Evolutionary conservation across 35 echinoderm and acorn worm genomes (phyloP).

Genomic region (Amphiura filiformis): DNA sequence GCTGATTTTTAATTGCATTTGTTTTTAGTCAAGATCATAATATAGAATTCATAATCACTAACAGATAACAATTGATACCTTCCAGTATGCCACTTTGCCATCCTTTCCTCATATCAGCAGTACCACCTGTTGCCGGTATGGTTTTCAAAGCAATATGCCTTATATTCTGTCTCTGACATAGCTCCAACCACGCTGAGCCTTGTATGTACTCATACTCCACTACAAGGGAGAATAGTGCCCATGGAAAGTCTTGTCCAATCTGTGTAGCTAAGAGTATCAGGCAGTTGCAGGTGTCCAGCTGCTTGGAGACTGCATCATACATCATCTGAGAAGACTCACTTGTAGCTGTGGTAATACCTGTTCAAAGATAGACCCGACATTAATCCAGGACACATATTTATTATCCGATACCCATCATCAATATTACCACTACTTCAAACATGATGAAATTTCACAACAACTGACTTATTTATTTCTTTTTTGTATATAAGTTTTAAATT

Average conservation of each 20-base stretch:
- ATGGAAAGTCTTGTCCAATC: slow-evolving; percentile 65
- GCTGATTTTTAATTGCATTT: too few species aligned
- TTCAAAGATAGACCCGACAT: neutral
- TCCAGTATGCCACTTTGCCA: too few species aligned
- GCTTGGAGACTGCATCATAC: slow-evolving; percentile 23
- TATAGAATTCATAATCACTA: too few species aligned
- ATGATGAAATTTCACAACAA: too few species aligned
- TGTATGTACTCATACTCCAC: slow-evolving; percentile 42
- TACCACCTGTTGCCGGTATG: neutral
- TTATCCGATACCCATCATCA: neutral
- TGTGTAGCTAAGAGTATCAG: slow-evolving; percentile 35
- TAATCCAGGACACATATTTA: neutral
- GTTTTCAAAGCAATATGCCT: slow-evolving; percentile 50
- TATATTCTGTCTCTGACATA: slow-evolving; percentile 74
- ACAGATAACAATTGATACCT: too few species aligned
- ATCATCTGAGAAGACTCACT: neutral
- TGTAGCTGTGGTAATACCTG: neutral
- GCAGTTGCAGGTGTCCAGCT: slow-evolving; percentile 64
- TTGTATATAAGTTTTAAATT: too few species aligned
- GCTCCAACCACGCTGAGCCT: slow-evolving; percentile 45
- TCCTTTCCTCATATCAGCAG: too few species aligned
- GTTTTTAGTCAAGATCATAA: too few species aligned
- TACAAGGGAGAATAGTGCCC: slow-evolving; percentile 81
- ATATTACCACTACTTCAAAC: too few species aligned
- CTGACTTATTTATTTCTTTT: too few species aligned